These are phyloP conservation scores for Patiria pectinifera DNA, from an alignment of 53 echinoderm and acorn worm species.

Conservation along the genomic window DNA sequence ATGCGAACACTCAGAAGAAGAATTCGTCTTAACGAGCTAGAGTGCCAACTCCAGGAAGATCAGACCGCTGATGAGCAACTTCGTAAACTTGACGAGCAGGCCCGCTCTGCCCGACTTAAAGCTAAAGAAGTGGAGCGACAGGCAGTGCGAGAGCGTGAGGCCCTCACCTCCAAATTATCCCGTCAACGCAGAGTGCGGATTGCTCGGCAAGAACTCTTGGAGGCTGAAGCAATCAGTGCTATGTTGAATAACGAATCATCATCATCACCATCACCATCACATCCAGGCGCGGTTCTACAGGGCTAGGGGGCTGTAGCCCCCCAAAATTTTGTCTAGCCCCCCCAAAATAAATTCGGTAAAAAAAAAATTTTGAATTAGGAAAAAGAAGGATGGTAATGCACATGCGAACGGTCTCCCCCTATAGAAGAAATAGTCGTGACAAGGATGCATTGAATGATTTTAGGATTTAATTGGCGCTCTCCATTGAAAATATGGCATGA, in stretches of 20 bases:
- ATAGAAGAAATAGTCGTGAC: no score
- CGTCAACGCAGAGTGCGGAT: constrained; percentile 3
- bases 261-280: no score
- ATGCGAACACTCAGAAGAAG: not conserved
- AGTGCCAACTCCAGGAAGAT: not conserved
- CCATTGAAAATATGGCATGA: no score
- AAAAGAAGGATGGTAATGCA: no score
- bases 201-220: not conserved
- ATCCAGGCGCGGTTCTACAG: no score
- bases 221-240: constrained; percentile 11
- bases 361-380: no score
- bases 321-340: no score
- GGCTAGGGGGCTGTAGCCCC: no score
- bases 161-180: not conserved
- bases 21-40: not conserved
- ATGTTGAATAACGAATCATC: not conserved
- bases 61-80: constrained; percentile 11
- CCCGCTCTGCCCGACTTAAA: not conserved
- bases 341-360: no score
- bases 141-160: not conserved
- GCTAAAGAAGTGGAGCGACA: constrained; percentile 7
- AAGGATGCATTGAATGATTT: no score
- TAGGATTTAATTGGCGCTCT: no score
- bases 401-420: no score
- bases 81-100: not conserved